Evolutionary conservation across 2,888 invertebrate species (phyloP), one percentile per base, ranked within the genome.

Genomic region (Zhengitettix transpicula): DNA sequence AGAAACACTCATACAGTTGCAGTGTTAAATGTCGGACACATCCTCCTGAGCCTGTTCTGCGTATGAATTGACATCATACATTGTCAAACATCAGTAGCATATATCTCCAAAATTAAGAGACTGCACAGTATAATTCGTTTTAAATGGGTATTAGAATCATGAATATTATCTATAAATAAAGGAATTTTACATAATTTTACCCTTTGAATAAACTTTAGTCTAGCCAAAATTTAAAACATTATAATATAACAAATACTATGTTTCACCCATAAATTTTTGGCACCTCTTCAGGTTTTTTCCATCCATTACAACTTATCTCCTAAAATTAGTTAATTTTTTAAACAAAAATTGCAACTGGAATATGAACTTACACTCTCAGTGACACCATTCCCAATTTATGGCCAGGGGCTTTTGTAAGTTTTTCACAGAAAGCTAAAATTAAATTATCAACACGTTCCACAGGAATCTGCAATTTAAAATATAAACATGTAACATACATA

Each of bases 401-500:
- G 11, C 85, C 87, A 12, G 89, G 89, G 8, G 91, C 87, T 75
- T 93, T 93, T 41, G 87, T 84, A 64, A 96, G 78, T 73, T 94
- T 90, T 71, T 96, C 93, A 74, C 94, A 93, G 70, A 96, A 93
- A 52, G 90, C 87, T 65, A 90, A 73, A 65, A 96, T 88, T 66
- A 95, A 83, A 70, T 89, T 89, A 73, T 93, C 90, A 40, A 89
- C 89, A 65, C 91, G 82, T 69, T 92, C 91, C 63, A 85, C 77
- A 11, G 92, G 89, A 67, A 95, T 87, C 82, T 88, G 61, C 28
- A 67, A 67, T n/a, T 17, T 15, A 53, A 53, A 16, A 11, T 1
- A 12, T 1, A 1, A 9, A 14, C 11, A 15, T 1, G n/a, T 16
- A 11, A 9, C 9, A 51, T 15, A 9, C 9, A 47, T 1, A 47